Evolutionary conservation across 2,797 vertebrate species (phyloP).

Genomic region (Malacoctenus gilli): DNA sequence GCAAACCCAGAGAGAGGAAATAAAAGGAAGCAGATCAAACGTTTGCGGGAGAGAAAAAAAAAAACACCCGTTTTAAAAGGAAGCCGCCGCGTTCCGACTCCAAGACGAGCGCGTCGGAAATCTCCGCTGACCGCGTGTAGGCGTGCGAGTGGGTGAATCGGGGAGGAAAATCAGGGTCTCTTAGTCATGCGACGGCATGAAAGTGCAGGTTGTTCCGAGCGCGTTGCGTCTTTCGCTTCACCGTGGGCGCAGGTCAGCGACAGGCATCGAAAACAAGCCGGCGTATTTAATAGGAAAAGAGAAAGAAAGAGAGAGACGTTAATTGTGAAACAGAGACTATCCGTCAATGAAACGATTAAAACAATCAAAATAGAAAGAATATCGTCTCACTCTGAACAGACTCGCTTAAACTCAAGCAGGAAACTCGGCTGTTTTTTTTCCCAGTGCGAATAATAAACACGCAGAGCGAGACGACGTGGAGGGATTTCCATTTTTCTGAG

Average conservation of each 20-base stretch:
- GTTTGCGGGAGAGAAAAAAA: slow-evolving; percentile 5
- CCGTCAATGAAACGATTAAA: no score
- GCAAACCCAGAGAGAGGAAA: slow-evolving; percentile 17
- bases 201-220: slow-evolving; percentile 20
- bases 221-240: slow-evolving; percentile 32
- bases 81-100: slow-evolving; percentile 19
- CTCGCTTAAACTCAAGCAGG: no score
- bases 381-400: no score
- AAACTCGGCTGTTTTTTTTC: no score
- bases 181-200: slow-evolving; percentile 39
- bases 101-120: slow-evolving; percentile 27
- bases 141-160: slow-evolving; percentile 49
- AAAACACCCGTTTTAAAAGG: slow-evolving; percentile 13
- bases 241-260: slow-evolving; percentile 35
- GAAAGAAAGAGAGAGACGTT: no score
- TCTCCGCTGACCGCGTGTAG: slow-evolving; percentile 31
- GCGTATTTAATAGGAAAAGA: slow-evolving; percentile 9
- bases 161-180: slow-evolving; percentile 40
- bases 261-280: neutral
- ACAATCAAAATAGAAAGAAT: no score
- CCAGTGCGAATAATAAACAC: no score
- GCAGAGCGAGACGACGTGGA: no score
- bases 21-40: slow-evolving; percentile 8
- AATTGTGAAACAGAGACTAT: no score
- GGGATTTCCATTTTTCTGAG: no score